phyloP scores from a whole-genome alignment of 2,888 invertebrate species.

The Tetanocera ferruginea region DNA sequence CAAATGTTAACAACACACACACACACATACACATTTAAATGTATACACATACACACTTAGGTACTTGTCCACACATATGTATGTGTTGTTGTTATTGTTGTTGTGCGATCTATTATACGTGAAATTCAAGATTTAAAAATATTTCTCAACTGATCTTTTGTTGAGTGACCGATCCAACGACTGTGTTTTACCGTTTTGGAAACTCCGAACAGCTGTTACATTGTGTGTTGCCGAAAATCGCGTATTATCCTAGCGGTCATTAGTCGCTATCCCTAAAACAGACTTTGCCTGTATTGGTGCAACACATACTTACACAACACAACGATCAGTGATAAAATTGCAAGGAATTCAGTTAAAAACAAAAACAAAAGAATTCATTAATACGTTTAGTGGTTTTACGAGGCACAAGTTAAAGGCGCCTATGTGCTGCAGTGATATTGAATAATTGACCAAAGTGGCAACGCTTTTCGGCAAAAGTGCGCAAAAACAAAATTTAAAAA shows the following conservation, averaged over 20 bases:
- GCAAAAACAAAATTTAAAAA: no score
- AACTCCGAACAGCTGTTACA: conserved; percentile 50
- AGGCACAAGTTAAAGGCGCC: no score
- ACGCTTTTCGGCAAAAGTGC: no score
- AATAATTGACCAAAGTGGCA: no score
- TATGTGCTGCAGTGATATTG: no score
- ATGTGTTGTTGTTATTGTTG: conserved; percentile 16
- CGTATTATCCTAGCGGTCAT: not conserved
- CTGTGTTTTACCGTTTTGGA: conserved; percentile 38
- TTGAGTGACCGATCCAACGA: conserved; percentile 11
- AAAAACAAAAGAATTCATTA: no score
- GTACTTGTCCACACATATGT: not conserved
- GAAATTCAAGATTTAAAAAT: conserved; percentile 27
- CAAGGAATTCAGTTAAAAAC: not conserved
- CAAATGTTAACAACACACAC: conserved; percentile 50
- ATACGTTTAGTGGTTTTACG: no score
- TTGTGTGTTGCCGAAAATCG: conserved; percentile 29
- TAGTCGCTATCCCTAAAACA: not conserved
- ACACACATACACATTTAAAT: conserved; percentile 19
- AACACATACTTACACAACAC: not conserved
- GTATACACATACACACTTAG: conserved; percentile 27
- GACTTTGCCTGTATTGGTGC: not conserved
- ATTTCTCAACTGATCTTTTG: conserved; percentile 15
- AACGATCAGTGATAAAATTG: not conserved
- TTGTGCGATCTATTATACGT: conserved; percentile 9